These are phyloP conservation scores for Philhelius pedissequus DNA, from an alignment of 2,888 invertebrate species.

Conservation along the genomic window DNA sequence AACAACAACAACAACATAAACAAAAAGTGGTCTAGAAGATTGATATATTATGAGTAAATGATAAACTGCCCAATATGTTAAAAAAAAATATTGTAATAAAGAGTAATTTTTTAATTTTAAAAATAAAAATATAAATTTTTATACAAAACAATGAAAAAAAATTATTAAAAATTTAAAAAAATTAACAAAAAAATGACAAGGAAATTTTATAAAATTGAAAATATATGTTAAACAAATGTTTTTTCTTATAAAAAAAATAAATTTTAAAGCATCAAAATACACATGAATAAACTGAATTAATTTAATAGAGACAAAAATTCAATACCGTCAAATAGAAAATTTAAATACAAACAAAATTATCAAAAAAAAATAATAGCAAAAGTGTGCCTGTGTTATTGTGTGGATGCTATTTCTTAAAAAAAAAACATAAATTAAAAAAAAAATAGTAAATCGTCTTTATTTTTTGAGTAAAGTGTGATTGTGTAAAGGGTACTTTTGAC, in stretches of 20 bases:
- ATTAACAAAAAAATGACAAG: constrained; percentile 43
- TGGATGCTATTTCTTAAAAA: constrained; percentile 56
- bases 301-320: constrained; percentile 56
- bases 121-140: constrained; percentile 55
- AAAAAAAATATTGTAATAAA: constrained; percentile 58
- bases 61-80: constrained; percentile 66
- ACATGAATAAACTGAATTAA: constrained; percentile 52
- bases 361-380: constrained; percentile 48
- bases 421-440: constrained; percentile 29
- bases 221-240: constrained; percentile 22
- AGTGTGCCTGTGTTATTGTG: constrained; percentile 59
- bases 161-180: constrained; percentile 28
- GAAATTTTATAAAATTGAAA: constrained; percentile 60
- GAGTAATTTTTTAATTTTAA: constrained; percentile 57
- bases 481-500: constrained; percentile 51
- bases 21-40: constrained; percentile 48
- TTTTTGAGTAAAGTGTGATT: constrained; percentile 65
- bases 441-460: constrained; percentile 34
- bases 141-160: constrained; percentile 61
- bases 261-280: constrained; percentile 47
- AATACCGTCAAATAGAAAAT: constrained; percentile 58
- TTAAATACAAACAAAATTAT: constrained; percentile 35
- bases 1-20: constrained; percentile 47
- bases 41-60: constrained; percentile 54
- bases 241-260: constrained; percentile 36